A percentile compares a stretch with the other conserved stretches of the same genome.
Conservation (phyloP, 2,113 vertebrate genomes). For the Athene cunicularia region DNA sequence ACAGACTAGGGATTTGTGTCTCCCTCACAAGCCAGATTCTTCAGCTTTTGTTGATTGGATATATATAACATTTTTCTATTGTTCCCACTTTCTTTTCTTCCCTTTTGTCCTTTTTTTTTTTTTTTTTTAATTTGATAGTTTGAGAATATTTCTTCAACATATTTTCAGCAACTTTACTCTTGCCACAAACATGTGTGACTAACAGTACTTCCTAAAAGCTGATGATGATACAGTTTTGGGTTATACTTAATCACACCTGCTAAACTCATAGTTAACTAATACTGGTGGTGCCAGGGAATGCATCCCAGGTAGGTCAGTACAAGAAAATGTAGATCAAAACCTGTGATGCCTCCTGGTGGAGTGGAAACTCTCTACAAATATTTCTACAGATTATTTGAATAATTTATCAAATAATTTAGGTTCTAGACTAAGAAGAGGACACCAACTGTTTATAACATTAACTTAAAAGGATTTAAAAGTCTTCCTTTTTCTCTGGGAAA, state of each 20-base stretch:
- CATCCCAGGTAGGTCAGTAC: neutral
- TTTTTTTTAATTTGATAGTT: neutral
- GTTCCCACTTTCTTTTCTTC: neutral
- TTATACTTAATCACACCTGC: neutral
- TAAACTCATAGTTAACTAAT: neutral
- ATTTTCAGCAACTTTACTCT: neutral
- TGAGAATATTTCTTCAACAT: neutral
- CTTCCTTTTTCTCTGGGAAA: neutral
- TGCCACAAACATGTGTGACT: neutral
- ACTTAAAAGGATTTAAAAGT: neutral
- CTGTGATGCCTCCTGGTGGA: neutral
- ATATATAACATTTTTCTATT: neutral
- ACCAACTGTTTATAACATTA: neutral
- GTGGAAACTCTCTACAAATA: neutral
- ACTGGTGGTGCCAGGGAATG: neutral
- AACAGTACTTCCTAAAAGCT: neutral
- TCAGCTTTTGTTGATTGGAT: neutral
- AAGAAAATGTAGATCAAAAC: neutral
- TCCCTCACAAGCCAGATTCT: neutral
- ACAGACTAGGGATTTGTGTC: conserved; percentile 50
- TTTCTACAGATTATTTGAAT: neutral
- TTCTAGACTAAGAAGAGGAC: neutral
- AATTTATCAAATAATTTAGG: neutral
- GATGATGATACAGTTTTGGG: neutral
- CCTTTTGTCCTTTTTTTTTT: no score